These are phyloP conservation scores for Hemibagrus wyckioides DNA, from an alignment of 2,113 vertebrate genomes.

Conservation along the genomic window DNA sequence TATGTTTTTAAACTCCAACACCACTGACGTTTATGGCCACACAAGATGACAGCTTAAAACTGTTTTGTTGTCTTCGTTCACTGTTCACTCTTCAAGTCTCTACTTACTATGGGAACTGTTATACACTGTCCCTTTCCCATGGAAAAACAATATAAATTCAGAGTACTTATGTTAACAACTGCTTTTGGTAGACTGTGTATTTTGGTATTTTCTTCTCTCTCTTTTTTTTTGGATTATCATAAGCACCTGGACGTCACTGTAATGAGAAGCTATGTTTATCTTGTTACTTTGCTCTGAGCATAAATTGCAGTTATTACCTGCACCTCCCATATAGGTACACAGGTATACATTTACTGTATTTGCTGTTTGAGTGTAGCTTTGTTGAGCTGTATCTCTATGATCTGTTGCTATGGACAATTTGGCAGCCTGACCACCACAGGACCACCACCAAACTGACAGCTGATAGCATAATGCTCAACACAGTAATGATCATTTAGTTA, in stretches of 20 bases:
- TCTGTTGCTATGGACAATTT: background rate
- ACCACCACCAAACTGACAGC: background rate
- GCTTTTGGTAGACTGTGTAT: background rate
- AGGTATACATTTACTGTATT: background rate
- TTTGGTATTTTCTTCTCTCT: background rate
- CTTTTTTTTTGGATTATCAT: no score
- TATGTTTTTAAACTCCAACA: constrained; percentile 29
- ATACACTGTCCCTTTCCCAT: constrained; percentile 36
- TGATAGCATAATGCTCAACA: background rate
- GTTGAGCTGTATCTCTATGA: no score
- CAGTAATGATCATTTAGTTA: background rate
- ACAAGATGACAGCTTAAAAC: constrained; percentile 34
- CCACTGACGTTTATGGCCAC: constrained; percentile 39
- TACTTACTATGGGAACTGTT: constrained; percentile 22
- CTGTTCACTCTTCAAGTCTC: constrained; percentile 18
- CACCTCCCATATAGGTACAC: background rate
- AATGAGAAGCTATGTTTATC: constrained; percentile 9
- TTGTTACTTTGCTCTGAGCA: background rate
- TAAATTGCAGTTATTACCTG: background rate
- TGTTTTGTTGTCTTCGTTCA: constrained; percentile 1
- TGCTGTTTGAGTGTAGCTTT: background rate
- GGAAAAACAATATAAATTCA: constrained; percentile 17
- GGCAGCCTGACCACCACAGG: background rate
- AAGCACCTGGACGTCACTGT: background rate
- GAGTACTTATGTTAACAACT: constrained; percentile 33